Conservation (phyloP, 2,113 vertebrate genomes). For the Aegithalos caudatus region DNA sequence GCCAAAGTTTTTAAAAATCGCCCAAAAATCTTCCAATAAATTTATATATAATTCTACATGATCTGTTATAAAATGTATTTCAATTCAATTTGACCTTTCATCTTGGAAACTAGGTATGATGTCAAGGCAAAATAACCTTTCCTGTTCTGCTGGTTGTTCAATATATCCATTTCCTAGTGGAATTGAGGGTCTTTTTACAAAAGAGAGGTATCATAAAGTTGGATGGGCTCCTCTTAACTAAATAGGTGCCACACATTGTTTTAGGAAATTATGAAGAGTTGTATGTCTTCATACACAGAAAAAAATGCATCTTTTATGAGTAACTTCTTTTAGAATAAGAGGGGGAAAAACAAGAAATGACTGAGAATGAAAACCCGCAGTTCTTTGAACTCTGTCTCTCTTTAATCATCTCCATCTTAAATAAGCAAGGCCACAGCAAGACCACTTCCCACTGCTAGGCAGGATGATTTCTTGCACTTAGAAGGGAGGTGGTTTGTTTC, state of each 20-base stretch:
- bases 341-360: neutral
- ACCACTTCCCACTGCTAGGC: neutral
- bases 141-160: neutral
- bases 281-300: neutral
- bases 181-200: neutral
- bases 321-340: neutral
- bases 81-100: neutral
- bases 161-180: neutral
- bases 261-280: neutral
- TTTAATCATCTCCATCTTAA: neutral
- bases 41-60: neutral
- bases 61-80: neutral
- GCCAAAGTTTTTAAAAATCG: neutral
- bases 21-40: neutral
- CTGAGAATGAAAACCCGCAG: neutral
- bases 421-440: neutral
- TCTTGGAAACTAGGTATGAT: neutral
- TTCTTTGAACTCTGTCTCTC: neutral
- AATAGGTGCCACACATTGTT: neutral
- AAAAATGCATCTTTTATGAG: neutral
- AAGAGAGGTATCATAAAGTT: neutral
- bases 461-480: neutral
- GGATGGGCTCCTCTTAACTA: neutral
- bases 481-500: neutral
- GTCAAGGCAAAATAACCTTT: neutral